Evolutionary conservation across 2,113 vertebrate genomes (phyloP).

Genomic region (Hyaena hyaena): DNA sequence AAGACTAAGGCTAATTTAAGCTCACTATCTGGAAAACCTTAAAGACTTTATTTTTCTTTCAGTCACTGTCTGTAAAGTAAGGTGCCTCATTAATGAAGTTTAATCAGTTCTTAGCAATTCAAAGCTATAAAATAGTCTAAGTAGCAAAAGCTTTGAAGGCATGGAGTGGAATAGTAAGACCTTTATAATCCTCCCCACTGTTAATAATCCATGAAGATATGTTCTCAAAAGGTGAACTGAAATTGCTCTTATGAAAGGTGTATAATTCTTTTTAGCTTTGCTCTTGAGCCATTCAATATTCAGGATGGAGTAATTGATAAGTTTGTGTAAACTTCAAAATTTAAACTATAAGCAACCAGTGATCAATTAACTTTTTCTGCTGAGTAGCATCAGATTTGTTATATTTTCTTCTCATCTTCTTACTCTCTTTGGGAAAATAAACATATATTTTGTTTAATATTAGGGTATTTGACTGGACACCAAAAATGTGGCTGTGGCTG

Average conservation of each 20-base stretch:
- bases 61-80: background rate
- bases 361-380: background rate
- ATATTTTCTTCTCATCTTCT: background rate
- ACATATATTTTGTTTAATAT: background rate
- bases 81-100: constrained; percentile 20
- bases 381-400: background rate
- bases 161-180: background rate
- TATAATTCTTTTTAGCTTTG: background rate
- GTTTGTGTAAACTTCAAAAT: background rate
- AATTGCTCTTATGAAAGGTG: background rate
- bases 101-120: constrained; percentile 3
- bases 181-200: background rate
- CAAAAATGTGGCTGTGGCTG: background rate
- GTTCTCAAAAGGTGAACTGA: background rate
- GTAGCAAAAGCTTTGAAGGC: background rate
- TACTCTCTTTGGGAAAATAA: background rate
- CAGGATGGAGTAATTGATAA: background rate
- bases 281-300: background rate
- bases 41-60: background rate
- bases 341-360: background rate
- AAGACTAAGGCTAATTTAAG: constrained; percentile 72
- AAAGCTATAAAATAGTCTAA: background rate
- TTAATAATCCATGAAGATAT: background rate
- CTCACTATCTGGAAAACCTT: background rate
- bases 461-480: background rate